These are phyloP conservation scores for Drosophila mettleri DNA, from an alignment of 2,888 invertebrate genomes.

Conservation along the genomic window DNA sequence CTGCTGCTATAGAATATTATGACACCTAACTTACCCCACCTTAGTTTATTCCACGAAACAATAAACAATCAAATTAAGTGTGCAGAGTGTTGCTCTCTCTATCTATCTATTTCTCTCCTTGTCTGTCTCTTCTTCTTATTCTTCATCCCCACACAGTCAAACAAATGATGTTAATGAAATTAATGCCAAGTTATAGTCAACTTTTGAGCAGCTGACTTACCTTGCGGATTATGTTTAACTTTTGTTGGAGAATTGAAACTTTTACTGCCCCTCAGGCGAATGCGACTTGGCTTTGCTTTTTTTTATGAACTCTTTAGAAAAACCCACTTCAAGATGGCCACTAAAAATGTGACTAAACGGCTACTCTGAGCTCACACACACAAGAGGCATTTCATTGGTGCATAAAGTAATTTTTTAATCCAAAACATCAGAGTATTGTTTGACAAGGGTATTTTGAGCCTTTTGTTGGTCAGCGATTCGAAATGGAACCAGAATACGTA, in stretches of 20 bases:
- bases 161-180: conserved; percentile 66
- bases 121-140: neutral
- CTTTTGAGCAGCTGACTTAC: conserved; percentile 54
- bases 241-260: conserved; percentile 51
- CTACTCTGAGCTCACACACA: conserved; percentile 5
- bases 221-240: conserved; percentile 58
- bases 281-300: conserved; percentile 1
- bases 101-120: neutral
- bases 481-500: conserved; percentile 9
- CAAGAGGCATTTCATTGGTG: conserved; percentile 29
- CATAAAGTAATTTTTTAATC: conserved; percentile 63
- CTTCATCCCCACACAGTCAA: conserved; percentile 6
- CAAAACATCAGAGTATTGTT: conserved; percentile 10
- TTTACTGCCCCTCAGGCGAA: conserved; percentile 26
- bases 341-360: conserved; percentile 28
- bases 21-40: conserved; percentile 21
- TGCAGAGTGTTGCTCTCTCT: conserved; percentile 31
- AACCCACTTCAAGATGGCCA: conserved; percentile 25
- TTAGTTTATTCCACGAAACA: conserved; percentile 26
- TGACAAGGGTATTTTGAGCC: conserved; percentile 32
- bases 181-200: conserved; percentile 61
- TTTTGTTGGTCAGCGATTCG: conserved; percentile 15
- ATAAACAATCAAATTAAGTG: conserved; percentile 67
- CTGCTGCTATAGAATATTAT: conserved; percentile 33
- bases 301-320: conserved; percentile 24